Conservation (phyloP, 2,797 vertebrate species). For the Agapornis canus region DNA sequence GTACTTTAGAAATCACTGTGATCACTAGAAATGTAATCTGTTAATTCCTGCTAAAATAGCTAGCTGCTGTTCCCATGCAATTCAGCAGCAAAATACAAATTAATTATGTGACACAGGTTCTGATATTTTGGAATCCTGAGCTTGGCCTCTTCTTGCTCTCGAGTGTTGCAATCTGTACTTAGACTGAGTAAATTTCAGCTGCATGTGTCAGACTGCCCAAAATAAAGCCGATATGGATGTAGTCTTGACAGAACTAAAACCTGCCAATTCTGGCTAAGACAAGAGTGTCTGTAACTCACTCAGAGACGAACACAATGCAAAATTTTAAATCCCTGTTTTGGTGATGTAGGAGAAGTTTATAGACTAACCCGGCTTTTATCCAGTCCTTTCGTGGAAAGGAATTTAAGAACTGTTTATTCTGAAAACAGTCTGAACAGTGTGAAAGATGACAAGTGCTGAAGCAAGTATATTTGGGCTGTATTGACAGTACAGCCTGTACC, state of each 20-base stretch:
- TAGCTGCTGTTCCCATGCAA: neutral
- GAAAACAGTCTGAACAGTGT: neutral
- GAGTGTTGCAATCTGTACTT: neutral
- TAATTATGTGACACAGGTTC: neutral
- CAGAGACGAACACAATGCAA: neutral
- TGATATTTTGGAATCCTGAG: neutral
- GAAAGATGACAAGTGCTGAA: neutral
- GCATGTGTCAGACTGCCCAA: neutral
- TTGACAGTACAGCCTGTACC: neutral
- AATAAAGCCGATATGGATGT: neutral
- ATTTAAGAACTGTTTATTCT: slow-evolving; percentile 9
- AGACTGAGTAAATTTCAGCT: neutral
- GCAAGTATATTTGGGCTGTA: neutral
- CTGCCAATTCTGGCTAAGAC: neutral
- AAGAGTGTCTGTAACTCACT: neutral
- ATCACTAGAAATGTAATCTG: neutral
- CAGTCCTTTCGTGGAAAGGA: neutral
- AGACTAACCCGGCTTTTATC: neutral
- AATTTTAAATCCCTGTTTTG: neutral
- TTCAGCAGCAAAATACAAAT: neutral
- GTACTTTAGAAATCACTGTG: neutral
- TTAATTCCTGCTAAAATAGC: neutral
- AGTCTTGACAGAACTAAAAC: neutral
- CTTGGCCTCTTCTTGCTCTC: neutral
- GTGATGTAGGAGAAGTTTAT: neutral